Evolutionary conservation across 2,797 vertebrate genomes (phyloP).

Genomic region (Melanotaenia parkinsoni): DNA sequence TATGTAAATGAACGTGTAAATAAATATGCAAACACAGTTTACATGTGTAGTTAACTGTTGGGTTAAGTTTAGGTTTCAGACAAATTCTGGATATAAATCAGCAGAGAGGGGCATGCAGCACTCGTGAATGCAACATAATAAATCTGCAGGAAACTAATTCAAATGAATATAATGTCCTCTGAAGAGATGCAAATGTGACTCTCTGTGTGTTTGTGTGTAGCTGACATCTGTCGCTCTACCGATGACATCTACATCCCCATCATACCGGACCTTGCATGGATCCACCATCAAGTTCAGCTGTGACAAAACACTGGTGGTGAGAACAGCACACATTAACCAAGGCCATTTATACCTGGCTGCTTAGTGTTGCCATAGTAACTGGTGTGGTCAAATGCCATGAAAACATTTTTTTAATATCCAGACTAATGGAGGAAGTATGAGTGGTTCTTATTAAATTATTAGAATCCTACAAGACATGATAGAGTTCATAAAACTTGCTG

Average conservation of each 20-base stretch:
- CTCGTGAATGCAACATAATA: too few species aligned
- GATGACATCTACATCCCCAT: accelerated
- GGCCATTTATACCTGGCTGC: too few species aligned
- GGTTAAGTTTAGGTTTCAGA: background rate
- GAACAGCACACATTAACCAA: conserved; percentile 46
- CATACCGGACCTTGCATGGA: conserved; percentile 87
- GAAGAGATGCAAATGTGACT: background rate
- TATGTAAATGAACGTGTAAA: too few species aligned
- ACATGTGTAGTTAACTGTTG: background rate
- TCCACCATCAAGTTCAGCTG: conserved; percentile 86
- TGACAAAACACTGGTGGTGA: conserved; percentile 84
- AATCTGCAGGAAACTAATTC: too few species aligned
- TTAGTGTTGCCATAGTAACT: too few species aligned
- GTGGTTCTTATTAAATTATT: too few species aligned
- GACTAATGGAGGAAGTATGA: too few species aligned
- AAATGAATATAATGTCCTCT: background rate
- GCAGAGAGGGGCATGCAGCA: too few species aligned
- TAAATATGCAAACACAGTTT: background rate
- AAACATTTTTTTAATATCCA: too few species aligned
- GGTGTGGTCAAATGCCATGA: too few species aligned
- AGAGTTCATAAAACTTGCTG: too few species aligned
- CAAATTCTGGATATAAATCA: too few species aligned
- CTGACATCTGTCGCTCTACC: conserved; percentile 21
- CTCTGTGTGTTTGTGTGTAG: conserved; percentile 36
- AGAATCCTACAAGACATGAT: background rate